Conservation (phyloP, 2,888 invertebrate genomes). For the Pyralis farinalis region DNA sequence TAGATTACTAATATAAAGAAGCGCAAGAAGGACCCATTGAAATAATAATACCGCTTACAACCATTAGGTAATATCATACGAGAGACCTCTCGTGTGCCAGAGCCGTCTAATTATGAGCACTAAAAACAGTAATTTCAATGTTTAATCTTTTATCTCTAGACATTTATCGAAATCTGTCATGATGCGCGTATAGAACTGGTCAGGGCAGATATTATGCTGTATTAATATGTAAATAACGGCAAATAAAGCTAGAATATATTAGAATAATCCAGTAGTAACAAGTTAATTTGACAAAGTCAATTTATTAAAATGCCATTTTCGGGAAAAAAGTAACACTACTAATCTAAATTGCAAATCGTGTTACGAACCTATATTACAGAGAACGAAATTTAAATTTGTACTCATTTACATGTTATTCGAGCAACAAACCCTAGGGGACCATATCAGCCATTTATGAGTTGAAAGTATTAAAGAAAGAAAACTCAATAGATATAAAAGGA, state of each 20-base stretch:
- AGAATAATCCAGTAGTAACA: not conserved
- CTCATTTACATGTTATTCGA: slow-evolving; percentile 80
- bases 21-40: slow-evolving; percentile 17
- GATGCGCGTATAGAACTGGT: slow-evolving; percentile 4
- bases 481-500: slow-evolving; percentile 73
- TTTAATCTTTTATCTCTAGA: slow-evolving; percentile 29
- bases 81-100: slow-evolving; percentile 21
- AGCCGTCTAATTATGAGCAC: slow-evolving; percentile 35
- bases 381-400: slow-evolving; percentile 64
- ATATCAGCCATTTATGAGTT: slow-evolving; percentile 78
- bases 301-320: not conserved
- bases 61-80: slow-evolving; percentile 25
- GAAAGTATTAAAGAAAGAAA: slow-evolving; percentile 79
- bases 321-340: slow-evolving; percentile 4
- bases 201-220: not conserved
- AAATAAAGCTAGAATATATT: not conserved
- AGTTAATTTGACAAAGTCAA: not conserved
- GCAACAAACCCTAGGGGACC: slow-evolving; percentile 74
- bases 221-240: not conserved
- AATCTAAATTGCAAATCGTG: slow-evolving; percentile 27
- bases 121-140: slow-evolving; percentile 35
- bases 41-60: slow-evolving; percentile 21
- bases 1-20: slow-evolving; percentile 24
- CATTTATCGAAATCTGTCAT: slow-evolving; percentile 26
- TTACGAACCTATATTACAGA: slow-evolving; percentile 38